Conservation (phyloP, 2,888 invertebrate species). For the Taenaris catops region DNA sequence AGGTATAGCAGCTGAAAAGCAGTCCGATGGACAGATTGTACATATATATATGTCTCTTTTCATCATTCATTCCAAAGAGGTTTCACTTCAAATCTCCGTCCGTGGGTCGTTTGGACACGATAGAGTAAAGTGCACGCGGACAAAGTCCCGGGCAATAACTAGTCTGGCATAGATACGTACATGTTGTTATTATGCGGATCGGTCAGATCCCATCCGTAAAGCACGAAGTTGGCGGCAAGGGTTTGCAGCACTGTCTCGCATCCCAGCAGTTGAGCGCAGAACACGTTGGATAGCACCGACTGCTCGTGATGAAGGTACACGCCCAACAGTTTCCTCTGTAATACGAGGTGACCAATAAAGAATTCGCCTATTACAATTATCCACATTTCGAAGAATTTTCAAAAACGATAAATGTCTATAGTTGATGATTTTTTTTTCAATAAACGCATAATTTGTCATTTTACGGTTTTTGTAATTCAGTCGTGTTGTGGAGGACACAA, state of each 20-base stretch:
- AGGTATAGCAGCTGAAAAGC: slow-evolving; percentile 44
- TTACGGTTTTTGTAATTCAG: no score
- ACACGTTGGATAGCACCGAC: slow-evolving; percentile 97
- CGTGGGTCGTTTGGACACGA: no score
- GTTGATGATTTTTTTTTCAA: no score
- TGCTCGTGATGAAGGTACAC: slow-evolving; percentile 98
- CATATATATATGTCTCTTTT: no score
- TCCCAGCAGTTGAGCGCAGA: slow-evolving; percentile 96
- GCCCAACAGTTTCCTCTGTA: slow-evolving; percentile 93
- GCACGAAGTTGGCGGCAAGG: slow-evolving; percentile 92
- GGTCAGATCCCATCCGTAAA: slow-evolving; percentile 99
- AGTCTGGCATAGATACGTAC: slow-evolving; percentile 66
- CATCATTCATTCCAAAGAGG: no score
- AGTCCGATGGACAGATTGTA: slow-evolving; percentile 51
- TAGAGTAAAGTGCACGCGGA: no score
- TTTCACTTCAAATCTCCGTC: no score
- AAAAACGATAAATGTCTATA: no score
- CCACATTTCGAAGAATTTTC: no score
- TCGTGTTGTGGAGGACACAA: neutral
- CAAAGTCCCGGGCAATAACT: no score
- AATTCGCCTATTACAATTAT: no score
- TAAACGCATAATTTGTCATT: no score
- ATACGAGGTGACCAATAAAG: neutral
- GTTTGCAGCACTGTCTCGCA: slow-evolving; percentile 95
- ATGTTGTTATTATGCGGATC: slow-evolving; percentile 90